Evolutionary conservation across 1,140 invertebrate species (phyloP), one percentile per base, ranked within the genome.

Genomic region (Maniola jurtina): DNA sequence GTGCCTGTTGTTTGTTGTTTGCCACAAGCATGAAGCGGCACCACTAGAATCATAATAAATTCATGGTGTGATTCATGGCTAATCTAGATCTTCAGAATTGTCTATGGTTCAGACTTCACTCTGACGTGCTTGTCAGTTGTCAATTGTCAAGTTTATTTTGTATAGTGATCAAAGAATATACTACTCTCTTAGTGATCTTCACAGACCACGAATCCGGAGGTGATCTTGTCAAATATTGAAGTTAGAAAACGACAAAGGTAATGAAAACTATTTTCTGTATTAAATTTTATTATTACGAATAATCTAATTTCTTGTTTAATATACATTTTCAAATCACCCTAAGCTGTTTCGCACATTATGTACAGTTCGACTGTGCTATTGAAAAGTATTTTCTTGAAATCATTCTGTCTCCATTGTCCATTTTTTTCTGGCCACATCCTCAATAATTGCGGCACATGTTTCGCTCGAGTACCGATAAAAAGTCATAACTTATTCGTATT

Each of bases 371-470:
- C 5, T 45, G 6, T 25, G 48, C 13, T 42, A 2, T 16, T 52
- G 5, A 9, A 25, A 52, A 25, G 48, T 52, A 52, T 52, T 16
- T 52, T 52, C 14, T 16, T 11, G 7, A 16, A 52, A 16, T 52
- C 48, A 25, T 52, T 68, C 66, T 62, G 35, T 55, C 73, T 80
- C 84, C 85, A 86, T 87, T 88, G 87, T 87, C 70, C 64, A 75
- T 88, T 90, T 88, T 75, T 89, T 90, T 87, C 83, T 86, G 76
- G 88, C 88, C 88, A 90, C 88, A 90, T 90, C 86, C 84, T 86
- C 86, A 90, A 76, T 84, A 85, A 80, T 80, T 83, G 71, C 80
- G 70, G 80, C 83, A 84, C 86, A 88, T 86, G 87, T 88, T 85
- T 87, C 80, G 76, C 79, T 86, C 71, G 72, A 82, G 76, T 86